These are phyloP conservation scores for Xanthia togata DNA, from an alignment of 2,888 invertebrate genomes.

Conservation along the genomic window DNA sequence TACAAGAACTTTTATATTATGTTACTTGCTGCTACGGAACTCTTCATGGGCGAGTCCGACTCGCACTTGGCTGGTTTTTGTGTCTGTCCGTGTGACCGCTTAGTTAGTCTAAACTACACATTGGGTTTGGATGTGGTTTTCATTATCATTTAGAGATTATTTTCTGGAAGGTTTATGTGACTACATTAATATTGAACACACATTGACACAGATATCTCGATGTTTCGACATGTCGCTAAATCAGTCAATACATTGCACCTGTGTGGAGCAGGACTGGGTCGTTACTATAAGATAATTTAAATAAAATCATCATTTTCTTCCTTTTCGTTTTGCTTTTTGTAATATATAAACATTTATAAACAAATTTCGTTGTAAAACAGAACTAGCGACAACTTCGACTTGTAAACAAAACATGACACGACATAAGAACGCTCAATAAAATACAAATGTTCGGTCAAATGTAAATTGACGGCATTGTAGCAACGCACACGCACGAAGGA, in stretches of 20 bases:
- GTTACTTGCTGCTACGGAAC: no score
- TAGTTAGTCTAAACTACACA: neutral
- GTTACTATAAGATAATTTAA: neutral
- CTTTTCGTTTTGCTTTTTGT: neutral
- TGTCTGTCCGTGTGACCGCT: neutral
- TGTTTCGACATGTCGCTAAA: no score
- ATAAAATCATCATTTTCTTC: neutral
- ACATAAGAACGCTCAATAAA: conserved; percentile 30
- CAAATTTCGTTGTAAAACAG: conserved; percentile 28
- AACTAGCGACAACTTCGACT: conserved; percentile 22
- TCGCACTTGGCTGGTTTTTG: no score
- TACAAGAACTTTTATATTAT: no score
- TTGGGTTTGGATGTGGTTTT: neutral
- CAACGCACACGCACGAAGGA: conserved; percentile 14
- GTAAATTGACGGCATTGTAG: conserved; percentile 44
- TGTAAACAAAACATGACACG: conserved; percentile 39
- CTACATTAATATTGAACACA: no score
- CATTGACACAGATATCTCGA: neutral
- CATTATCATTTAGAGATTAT: neutral
- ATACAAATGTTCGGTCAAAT: conserved; percentile 36
- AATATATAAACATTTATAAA: conserved; percentile 10
- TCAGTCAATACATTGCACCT: neutral
- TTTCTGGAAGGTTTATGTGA: neutral
- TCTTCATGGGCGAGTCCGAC: no score
- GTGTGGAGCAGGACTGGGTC: neutral